Evolutionary conservation across 2,113 vertebrate genomes (phyloP), one percentile per base, ranked within the genome.

Genomic region (Vulpes ferrilata): DNA sequence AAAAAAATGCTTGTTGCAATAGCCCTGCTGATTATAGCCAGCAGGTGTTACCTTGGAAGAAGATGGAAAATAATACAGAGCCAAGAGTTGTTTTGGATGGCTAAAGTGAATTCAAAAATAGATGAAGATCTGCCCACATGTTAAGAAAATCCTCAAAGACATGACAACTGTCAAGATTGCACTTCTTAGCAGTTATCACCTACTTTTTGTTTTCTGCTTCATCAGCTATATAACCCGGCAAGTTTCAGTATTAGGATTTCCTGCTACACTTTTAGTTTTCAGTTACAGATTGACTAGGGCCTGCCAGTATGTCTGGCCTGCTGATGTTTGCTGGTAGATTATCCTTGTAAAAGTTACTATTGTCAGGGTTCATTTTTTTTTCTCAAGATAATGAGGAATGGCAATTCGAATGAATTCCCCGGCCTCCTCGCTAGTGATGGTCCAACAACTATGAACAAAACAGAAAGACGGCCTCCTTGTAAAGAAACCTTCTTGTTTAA

Each of bases 191-290:
- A 97, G 97, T 96, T 97, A 95, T 95, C 98, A 98, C 98, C 97
- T 97, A 98, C 98, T 98, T 96, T 96, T 80, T 93, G 92, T 86
- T 98, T 98, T 99, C 97, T 98, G 98, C 97, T 97, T 98, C 93
- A 96, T 96, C 98, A 98, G 92, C 98, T 95, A 82, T 98, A 97
- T 98, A 98, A 98, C 97, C 97, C 96, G 90, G 0, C 76, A 84
- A 98, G 98, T 98, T 99, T 99, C 98, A 95, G 94, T 99, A 98
- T 98, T 98, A 98, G 96, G 93, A 91, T 97, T 98, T 98, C 97
- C 90, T 90, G 96, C 93, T 98, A 94, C 32, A 90, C 95, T 97
- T 98, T 98, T 98, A 97, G 98, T 98, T 98, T 99, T 98, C 98
- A 98, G 98, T 99, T 97, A 98, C 98, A 98, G 90, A 96, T 98